Evolutionary conservation across 1,140 invertebrate genomes (phyloP), one percentile per base, ranked within the genome.

Genomic region (Condylostylus longicornis): DNA sequence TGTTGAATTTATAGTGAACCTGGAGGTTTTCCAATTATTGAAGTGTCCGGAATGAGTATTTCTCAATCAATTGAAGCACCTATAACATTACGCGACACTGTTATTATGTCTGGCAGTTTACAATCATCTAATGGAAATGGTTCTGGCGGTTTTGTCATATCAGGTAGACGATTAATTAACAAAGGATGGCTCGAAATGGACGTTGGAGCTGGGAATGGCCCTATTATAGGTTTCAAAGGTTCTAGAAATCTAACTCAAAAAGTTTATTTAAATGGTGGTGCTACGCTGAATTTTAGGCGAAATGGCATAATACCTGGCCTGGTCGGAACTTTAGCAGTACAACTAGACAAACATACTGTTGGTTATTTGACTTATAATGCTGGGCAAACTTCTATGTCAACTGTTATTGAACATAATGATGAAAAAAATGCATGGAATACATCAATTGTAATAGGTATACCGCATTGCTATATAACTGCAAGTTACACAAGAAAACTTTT

Each of bases 11-110:
- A 31, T 31, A 10, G 10, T 13, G 29, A 17, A 13, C 6, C 10
- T 31, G 6, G n/a, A 18, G 17, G 10, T 9, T 67, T 88, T 47
- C 82, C 84, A 13, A 71, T 63, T 33, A 69, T 95, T 42, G 89
- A 96, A 68, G 75, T 96, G 5, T 87, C 78, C 37, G 83, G 82
- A 15, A 89, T 96, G 79, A 80, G 77, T 19, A 80, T 96, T 50
- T 73, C 76, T 20, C 90, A 95, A 55, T 89, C 87, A 0, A 86
- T 96, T 31, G 89, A 97, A 63, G 81, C 85, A 30, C 91, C 90
- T 1, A 65, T 96, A 8, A 93, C 86, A 1, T 54, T 75, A 33
- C 77, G 75, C 47, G 82, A 96, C 49, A 89, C 83, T 7, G 70
- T 81, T 32, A 79, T 76, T 0, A 61, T 90, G 44, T 76, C 79